Evolutionary conservation across 2,888 invertebrate genomes (phyloP).

Genomic region (Scrobipalpa costella): DNA sequence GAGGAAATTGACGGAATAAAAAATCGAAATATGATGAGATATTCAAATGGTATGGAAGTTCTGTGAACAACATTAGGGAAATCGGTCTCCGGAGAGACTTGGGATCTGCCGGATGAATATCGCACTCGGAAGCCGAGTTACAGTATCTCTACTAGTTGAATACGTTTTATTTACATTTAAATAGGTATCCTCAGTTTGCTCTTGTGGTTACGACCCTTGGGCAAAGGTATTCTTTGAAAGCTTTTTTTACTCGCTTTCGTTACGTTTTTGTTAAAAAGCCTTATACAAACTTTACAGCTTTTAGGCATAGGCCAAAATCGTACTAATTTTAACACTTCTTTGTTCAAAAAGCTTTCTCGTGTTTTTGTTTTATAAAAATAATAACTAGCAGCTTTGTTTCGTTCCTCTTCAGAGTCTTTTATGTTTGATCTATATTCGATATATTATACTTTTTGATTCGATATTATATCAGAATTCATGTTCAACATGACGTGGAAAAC

Average conservation of each 20-base stretch:
- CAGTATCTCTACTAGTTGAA: constrained; percentile 34
- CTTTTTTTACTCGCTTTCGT: not conserved
- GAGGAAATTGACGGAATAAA: constrained; percentile 46
- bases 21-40: constrained; percentile 61
- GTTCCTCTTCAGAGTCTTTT: no score
- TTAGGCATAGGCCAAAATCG: not conserved
- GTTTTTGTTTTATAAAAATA: no score
- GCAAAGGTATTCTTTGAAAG: constrained; percentile 4
- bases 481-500: no score
- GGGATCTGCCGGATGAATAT: constrained; percentile 32
- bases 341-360: no score
- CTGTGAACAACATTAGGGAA: constrained; percentile 62
- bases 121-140: constrained; percentile 26
- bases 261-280: not conserved
- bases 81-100: constrained; percentile 49
- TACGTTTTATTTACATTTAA: constrained; percentile 50
- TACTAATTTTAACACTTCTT: not conserved
- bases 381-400: no score
- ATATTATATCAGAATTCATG: no score
- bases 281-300: constrained; percentile 2
- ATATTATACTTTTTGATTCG: no score
- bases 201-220: not conserved
- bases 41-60: constrained; percentile 67
- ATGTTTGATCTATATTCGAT: no score
- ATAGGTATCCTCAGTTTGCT: constrained; percentile 30